Evolutionary conservation across 1,140 invertebrate species (phyloP).

Genomic region (Neomicropteryx cornuta): DNA sequence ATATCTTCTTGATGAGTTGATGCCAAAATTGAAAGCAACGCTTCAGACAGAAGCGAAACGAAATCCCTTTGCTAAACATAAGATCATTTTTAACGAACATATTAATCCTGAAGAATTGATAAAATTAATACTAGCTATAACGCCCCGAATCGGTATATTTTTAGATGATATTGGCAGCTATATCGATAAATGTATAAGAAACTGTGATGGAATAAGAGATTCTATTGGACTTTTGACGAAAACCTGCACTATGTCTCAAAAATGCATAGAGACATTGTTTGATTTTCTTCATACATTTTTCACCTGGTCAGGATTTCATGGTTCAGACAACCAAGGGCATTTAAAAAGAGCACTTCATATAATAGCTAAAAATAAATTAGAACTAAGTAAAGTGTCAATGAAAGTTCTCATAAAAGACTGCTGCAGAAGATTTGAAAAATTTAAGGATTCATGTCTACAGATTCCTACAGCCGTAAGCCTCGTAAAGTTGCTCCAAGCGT

Average conservation of each 20-base stretch:
- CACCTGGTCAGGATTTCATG: conserved; percentile 11
- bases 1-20: conserved; percentile 11
- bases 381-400: conserved; percentile 3
- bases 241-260: conserved; percentile 9
- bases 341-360: conserved; percentile 10
- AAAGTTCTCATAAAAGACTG: conserved; percentile 11
- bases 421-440: conserved; percentile 19
- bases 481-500: conserved; percentile 30
- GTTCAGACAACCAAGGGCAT: conserved; percentile 1
- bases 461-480: conserved; percentile 34
- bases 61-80: no score
- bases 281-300: conserved; percentile 10
- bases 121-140: no score
- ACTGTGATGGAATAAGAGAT: conserved; percentile 13
- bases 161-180: no score
- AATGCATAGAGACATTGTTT: conserved; percentile 9
- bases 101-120: no score
- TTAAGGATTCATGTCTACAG: conserved; percentile 35
- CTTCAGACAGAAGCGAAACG: no score
- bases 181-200: no score
- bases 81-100: no score
- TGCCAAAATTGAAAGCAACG: conserved; percentile 9
- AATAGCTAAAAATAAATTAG: conserved; percentile 7
- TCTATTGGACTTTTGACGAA: conserved; percentile 10
- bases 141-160: no score